Conservation (phyloP, 35 echinoderm and acorn worm genomes). For the Strongylocentrotus purpuratus region DNA sequence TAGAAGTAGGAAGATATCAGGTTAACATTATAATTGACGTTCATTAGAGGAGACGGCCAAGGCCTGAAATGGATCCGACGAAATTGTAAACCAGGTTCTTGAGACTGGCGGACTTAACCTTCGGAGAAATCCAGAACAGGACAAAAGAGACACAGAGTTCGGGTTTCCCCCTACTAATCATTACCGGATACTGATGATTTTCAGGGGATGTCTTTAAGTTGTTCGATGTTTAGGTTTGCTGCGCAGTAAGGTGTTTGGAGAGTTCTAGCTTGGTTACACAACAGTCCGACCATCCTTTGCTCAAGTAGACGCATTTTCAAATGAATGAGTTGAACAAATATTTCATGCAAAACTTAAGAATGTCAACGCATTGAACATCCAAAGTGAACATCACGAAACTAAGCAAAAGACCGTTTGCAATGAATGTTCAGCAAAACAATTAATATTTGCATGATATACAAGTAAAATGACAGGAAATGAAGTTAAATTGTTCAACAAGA, state of each 20-base stretch:
- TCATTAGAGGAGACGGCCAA: background rate
- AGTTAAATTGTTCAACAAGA: too few relatives aligned
- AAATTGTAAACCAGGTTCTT: background rate
- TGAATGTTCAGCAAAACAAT: too few relatives aligned
- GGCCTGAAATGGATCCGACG: background rate
- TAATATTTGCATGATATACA: too few relatives aligned
- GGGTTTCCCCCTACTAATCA: constrained; percentile 33
- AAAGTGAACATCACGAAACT: background rate
- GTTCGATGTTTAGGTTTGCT: background rate
- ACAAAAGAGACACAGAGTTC: background rate
- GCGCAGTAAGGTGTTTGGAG: background rate
- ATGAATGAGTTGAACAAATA: background rate
- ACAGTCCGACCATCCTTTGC: background rate
- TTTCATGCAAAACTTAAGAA: background rate
- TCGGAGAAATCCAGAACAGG: background rate
- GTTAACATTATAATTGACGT: background rate
- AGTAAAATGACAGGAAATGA: too few relatives aligned
- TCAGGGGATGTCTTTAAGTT: background rate
- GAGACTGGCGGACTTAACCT: background rate
- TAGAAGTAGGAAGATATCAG: background rate
- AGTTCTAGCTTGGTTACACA: background rate
- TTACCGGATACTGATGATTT: constrained; percentile 2
- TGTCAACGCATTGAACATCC: background rate
- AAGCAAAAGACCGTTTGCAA: too few relatives aligned
- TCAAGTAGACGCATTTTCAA: background rate